phyloP scores from a whole-genome alignment of 1,140 invertebrate genomes.

The Panulirus ornatus region DNA sequence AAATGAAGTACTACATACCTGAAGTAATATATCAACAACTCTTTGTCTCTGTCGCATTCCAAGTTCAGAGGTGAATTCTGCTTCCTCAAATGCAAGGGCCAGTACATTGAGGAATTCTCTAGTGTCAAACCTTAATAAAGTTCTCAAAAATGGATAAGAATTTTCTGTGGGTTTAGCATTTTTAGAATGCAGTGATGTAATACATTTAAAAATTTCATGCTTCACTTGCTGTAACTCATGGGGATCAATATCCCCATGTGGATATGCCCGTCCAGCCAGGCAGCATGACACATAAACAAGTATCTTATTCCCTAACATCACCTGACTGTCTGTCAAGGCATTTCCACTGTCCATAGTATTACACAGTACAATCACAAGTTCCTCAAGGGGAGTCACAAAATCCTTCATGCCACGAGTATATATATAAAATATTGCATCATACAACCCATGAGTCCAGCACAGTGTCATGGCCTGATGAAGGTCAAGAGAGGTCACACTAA shows the following conservation, averaged over 20 bases:
- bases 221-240: slow-evolving; percentile 85
- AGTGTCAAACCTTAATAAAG: slow-evolving; percentile 91
- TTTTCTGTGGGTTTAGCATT: slow-evolving; percentile 84
- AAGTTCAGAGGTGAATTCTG: slow-evolving; percentile 87
- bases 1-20: slow-evolving; percentile 77
- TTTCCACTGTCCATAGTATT: slow-evolving; percentile 75
- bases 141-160: slow-evolving; percentile 88
- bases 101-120: slow-evolving; percentile 94
- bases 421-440: slow-evolving; percentile 93
- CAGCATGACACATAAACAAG: slow-evolving; percentile 96
- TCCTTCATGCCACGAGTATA: slow-evolving; percentile 91
- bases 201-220: slow-evolving; percentile 83
- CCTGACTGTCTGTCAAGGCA: slow-evolving; percentile 77
- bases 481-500: slow-evolving; percentile 91
- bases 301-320: slow-evolving; percentile 90
- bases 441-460: slow-evolving; percentile 88
- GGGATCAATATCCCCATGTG: slow-evolving; percentile 88
- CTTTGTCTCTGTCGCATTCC: slow-evolving; percentile 87
- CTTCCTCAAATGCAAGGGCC: slow-evolving; percentile 91
- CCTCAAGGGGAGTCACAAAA: slow-evolving; percentile 90
- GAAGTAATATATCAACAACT: slow-evolving; percentile 88
- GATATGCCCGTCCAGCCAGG: slow-evolving; percentile 93
- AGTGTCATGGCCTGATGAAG: slow-evolving; percentile 92
- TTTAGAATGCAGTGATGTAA: slow-evolving; percentile 83
- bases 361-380: slow-evolving; percentile 82